Conservation (phyloP, 2,797 vertebrate species). For the Lepilemur ruficaudatus region DNA sequence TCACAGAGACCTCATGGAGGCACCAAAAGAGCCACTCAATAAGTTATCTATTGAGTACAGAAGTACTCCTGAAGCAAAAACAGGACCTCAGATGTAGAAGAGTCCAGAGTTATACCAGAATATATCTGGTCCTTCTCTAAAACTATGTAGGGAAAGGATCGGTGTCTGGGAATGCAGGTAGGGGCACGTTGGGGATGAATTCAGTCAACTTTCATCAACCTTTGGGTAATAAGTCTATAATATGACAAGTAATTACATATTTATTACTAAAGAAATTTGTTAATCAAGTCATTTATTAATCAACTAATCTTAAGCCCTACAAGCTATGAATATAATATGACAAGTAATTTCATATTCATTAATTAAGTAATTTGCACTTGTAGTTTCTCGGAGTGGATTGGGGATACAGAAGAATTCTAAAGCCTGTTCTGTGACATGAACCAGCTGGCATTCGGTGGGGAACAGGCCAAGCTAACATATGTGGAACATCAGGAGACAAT, state of each 20-base stretch:
- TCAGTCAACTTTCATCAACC: neutral
- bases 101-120: neutral
- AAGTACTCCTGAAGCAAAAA: neutral
- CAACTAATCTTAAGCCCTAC: neutral
- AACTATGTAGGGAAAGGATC: neutral
- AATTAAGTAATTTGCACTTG: conserved; percentile 28
- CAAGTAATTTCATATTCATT: conserved; percentile 2
- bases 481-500: neutral
- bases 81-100: neutral
- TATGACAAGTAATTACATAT: conserved; percentile 8
- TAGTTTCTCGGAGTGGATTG: neutral
- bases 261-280: conserved; percentile 35
- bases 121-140: neutral
- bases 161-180: neutral
- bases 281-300: conserved; percentile 51
- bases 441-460: neutral
- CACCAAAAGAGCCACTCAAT: neutral
- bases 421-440: neutral
- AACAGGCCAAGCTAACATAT: neutral
- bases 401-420: neutral
- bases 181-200: neutral
- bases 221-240: conserved; percentile 9
- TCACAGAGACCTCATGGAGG: neutral
- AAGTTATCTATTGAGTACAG: neutral
- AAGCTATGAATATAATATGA: conserved; percentile 10